phyloP scores from a whole-genome alignment of 53 echinoderm and acorn worm species.

The Patiria pectinifera region DNA sequence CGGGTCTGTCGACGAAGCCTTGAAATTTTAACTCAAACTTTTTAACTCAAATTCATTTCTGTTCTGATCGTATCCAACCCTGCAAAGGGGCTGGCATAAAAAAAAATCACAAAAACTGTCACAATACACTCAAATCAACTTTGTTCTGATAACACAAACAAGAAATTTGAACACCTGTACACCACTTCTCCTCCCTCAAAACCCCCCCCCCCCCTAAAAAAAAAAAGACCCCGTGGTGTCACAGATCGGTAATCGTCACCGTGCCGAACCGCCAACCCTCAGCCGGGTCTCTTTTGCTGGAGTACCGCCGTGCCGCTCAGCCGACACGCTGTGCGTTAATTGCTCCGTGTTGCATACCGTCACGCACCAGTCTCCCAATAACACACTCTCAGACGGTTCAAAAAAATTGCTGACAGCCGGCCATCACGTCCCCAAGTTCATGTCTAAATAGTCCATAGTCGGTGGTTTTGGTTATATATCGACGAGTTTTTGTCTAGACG shows the following conservation, averaged over 20 bases:
- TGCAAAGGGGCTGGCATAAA: too few relatives aligned
- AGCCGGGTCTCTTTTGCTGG: background rate
- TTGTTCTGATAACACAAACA: background rate
- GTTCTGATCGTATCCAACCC: too few relatives aligned
- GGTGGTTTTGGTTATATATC: background rate
- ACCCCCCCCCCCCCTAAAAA: background rate
- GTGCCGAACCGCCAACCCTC: background rate
- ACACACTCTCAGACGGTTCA: background rate
- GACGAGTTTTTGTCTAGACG: background rate
- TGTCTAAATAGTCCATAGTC: background rate
- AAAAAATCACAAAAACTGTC: background rate
- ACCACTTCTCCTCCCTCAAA: background rate
- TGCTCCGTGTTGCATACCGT: conserved; percentile 45
- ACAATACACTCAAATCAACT: background rate
- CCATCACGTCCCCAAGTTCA: background rate
- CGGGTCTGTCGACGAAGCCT: too few relatives aligned
- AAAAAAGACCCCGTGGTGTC: background rate
- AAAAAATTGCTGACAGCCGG: too few relatives aligned
- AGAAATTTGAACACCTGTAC: background rate
- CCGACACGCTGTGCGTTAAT: conserved; percentile 52
- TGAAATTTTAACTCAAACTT: too few relatives aligned
- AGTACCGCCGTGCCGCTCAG: conserved; percentile 15
- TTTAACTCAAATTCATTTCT: too few relatives aligned
- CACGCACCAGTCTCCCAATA: background rate
- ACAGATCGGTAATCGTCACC: background rate